These are phyloP conservation scores for Myrmecophaga tridactyla DNA, from an alignment of 2,113 vertebrate species.

Conservation along the genomic window DNA sequence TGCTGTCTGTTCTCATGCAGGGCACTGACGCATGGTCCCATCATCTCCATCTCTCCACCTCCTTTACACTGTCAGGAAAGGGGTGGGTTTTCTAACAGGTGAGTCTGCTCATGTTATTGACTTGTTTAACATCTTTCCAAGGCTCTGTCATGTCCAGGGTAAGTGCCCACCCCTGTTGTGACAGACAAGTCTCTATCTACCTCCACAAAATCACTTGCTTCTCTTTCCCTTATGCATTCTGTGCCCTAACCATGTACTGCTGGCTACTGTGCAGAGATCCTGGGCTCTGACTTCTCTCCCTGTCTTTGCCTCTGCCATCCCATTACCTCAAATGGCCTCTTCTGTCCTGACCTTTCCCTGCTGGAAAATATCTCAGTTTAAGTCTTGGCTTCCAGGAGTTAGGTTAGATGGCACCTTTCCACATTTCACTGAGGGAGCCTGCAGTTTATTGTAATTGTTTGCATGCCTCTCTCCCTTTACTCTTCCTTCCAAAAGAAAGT, in stretches of 20 bases:
- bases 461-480: neutral
- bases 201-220: neutral
- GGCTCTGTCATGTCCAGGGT: neutral
- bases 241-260: neutral
- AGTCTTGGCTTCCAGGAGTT: neutral
- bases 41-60: neutral
- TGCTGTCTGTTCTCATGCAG: neutral
- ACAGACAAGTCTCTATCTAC: neutral
- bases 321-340: neutral
- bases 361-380: neutral
- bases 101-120: neutral
- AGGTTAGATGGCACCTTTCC: neutral
- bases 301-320: neutral
- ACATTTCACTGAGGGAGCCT: neutral
- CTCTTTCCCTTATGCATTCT: neutral
- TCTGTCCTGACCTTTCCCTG: neutral
- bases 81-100: neutral
- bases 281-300: neutral
- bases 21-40: accelerated
- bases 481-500: too few species aligned
- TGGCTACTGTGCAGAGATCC: neutral
- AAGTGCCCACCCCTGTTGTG: neutral
- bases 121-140: neutral
- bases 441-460: neutral
- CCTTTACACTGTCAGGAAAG: neutral